phyloP scores from a whole-genome alignment of 2,113 vertebrate genomes.

The Pelodiscus sinensis region DNA sequence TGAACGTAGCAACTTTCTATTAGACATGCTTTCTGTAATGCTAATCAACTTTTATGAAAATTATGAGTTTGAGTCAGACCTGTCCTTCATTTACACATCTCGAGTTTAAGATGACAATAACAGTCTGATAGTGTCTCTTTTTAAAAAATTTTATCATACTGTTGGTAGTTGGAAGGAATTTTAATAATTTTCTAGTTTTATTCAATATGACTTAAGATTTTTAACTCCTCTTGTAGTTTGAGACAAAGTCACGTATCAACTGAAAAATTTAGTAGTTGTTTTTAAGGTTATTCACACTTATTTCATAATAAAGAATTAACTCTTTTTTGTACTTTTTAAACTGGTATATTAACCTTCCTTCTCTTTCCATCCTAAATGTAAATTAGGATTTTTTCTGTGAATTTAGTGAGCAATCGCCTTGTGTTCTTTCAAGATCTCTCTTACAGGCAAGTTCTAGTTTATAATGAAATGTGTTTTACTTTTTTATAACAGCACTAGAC shows the following conservation, averaged over 20 bases:
- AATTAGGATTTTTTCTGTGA: conserved; percentile 97
- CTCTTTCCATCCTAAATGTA: conserved; percentile 16
- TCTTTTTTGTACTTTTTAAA: neutral
- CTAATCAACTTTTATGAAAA: neutral
- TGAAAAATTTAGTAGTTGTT: neutral
- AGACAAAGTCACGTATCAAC: neutral
- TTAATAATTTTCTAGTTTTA: neutral
- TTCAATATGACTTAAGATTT: neutral
- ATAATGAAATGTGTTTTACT: neutral
- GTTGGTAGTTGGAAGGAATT: neutral
- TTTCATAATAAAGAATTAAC: neutral
- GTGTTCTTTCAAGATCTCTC: conserved; percentile 96
- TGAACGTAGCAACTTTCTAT: neutral
- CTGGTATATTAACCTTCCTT: neutral
- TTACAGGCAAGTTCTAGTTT: conserved; percentile 86
- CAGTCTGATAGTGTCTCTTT: neutral
- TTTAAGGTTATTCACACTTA: neutral
- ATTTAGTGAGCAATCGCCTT: conserved; percentile 98
- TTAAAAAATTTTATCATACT: neutral
- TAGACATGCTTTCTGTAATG: neutral
- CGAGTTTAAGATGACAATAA: neutral
- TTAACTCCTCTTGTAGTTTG: neutral
- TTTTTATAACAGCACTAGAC: neutral
- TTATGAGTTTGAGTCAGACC: neutral
- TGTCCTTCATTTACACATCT: neutral